Conservation (phyloP, 2,797 vertebrate species). For the Sternotherus odoratus region DNA sequence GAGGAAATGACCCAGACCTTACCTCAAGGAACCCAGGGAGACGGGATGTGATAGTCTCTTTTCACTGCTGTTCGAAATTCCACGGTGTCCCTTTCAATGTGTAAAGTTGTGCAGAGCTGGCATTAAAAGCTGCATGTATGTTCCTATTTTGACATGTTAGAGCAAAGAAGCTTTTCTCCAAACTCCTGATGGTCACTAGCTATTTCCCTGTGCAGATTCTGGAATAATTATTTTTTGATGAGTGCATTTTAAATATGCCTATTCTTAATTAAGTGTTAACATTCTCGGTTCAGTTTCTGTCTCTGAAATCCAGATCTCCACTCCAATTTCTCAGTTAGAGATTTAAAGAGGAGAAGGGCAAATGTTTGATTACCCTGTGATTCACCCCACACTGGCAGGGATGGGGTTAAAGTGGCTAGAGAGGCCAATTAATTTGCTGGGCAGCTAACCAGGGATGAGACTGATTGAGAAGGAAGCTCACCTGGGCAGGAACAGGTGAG, state of each 20-base stretch:
- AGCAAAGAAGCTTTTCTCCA: background rate
- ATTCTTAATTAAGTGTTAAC: background rate
- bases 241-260: background rate
- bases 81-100: background rate
- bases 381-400: rapidly evolving
- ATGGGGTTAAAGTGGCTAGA: too few relatives aligned
- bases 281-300: background rate
- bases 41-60: background rate
- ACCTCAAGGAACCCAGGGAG: background rate
- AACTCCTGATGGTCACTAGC: background rate
- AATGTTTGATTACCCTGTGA: rapidly evolving
- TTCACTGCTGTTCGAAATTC: background rate
- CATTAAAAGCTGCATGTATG: background rate
- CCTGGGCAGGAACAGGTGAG: too few relatives aligned
- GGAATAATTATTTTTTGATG: background rate
- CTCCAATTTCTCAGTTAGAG: rapidly evolving
- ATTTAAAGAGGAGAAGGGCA: rapidly evolving
- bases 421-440: too few relatives aligned
- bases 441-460: too few relatives aligned
- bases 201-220: background rate
- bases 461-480: too few relatives aligned
- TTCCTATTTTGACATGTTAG: background rate
- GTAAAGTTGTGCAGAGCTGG: background rate
- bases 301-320: background rate
- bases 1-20: background rate